A percentile compares a stretch with the other conserved stretches of the same genome.
Conservation (phyloP, 2,797 vertebrate genomes). For the Acanthornis magna region DNA sequence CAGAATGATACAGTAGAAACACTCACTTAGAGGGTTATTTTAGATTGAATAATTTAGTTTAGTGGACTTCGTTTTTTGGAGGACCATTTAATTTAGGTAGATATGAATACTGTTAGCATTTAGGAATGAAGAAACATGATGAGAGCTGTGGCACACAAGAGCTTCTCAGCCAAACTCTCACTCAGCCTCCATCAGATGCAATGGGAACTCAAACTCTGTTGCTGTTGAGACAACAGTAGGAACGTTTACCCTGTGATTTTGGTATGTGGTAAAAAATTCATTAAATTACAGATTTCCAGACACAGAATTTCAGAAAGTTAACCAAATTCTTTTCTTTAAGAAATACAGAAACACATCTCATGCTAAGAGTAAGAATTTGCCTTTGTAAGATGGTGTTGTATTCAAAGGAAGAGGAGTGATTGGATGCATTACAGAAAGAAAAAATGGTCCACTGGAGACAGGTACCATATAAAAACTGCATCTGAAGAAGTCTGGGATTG, state of each 20-base stretch:
- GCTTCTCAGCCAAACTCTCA: neutral
- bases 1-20: neutral
- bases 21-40: neutral
- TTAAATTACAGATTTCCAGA: neutral
- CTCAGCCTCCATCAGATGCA: accelerated
- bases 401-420: neutral
- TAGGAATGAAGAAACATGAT: neutral
- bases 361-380: neutral
- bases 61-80: neutral
- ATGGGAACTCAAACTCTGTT: neutral
- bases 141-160: neutral
- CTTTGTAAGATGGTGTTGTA: neutral
- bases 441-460: neutral
- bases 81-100: neutral
- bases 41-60: neutral
- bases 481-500: neutral
- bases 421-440: neutral
- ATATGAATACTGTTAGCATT: neutral
- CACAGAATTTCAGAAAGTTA: neutral
- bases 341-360: neutral
- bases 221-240: neutral
- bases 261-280: neutral
- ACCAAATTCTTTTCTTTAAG: neutral
- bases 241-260: neutral
- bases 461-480: neutral